Evolutionary conservation across 1,140 invertebrate genomes (phyloP).

Genomic region (Zaprionus taronus): DNA sequence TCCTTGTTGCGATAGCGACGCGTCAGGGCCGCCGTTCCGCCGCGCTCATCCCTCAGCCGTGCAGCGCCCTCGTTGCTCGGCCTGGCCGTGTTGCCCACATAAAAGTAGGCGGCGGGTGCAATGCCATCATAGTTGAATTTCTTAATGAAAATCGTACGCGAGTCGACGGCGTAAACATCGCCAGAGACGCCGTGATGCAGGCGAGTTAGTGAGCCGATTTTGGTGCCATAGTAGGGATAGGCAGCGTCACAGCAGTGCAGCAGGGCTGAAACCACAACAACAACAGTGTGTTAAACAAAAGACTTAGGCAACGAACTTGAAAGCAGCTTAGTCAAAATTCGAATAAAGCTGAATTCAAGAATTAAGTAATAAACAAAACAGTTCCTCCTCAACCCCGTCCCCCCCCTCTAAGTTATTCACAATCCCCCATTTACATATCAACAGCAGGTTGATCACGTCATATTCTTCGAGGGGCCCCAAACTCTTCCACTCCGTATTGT

Average conservation of each 20-base stretch:
- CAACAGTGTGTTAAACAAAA: conserved; percentile 63
- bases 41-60: conserved; percentile 92
- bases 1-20: conserved; percentile 91
- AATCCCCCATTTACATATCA: conserved; percentile 52
- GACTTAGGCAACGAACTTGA: conserved; percentile 80
- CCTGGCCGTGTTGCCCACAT: conserved; percentile 89
- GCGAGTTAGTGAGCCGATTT: conserved; percentile 90
- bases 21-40: conserved; percentile 88
- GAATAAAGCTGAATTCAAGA: conserved; percentile 3
- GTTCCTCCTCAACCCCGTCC: conserved; percentile 23
- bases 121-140: conserved; percentile 95
- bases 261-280: conserved; percentile 50
- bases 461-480: conserved; percentile 8
- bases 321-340: background rate
- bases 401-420: conserved; percentile 45
- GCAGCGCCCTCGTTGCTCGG: conserved; percentile 89
- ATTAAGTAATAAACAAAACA: conserved; percentile 41
- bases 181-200: conserved; percentile 93
- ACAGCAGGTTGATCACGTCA: conserved; percentile 36
- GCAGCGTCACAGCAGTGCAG: conserved; percentile 64
- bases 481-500: background rate
- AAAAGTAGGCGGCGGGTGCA: conserved; percentile 95
- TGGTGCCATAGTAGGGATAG: conserved; percentile 90
- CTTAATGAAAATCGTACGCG: conserved; percentile 93
- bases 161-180: conserved; percentile 94